Evolutionary conservation across 1,140 invertebrate species (phyloP), one percentile per base, ranked within the genome.

Genomic region (Nephila pilipes): DNA sequence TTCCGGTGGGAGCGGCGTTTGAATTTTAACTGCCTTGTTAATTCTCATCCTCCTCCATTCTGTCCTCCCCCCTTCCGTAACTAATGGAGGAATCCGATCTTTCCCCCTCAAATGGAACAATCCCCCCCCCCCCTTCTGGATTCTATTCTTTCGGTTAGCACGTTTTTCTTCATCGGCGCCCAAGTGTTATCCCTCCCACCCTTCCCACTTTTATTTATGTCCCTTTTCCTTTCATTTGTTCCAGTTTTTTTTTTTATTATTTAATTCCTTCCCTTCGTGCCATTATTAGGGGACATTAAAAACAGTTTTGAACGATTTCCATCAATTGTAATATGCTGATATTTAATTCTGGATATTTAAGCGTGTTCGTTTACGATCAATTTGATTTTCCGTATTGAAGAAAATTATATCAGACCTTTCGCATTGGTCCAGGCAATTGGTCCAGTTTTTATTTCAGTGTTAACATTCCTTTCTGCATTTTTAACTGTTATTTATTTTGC

Each of bases 1-100:
- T 87, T 93, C 91, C 91, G 91, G 91, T 69, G 55, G 85, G 85
- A 93, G 81, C 91, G 85, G 69, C 91, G 83, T 93, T 93, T 93
- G 91, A 93, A 93, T 93, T 93, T 93, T 93, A 93, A 93, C 91
- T 93, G 91, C 91, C 91, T 93, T 87, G 91, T 93, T 93, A 93
- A 93, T 93, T 91, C 79, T 29, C 75, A 57, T 90, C 88, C 88
- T 90, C 69, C 69, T 91, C 57, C 79, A n/a, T 75, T 90, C 88
- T 65, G 69, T 57, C 69, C 25, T 58, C 46, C 88, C 88, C 29
- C 69, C 55, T 54, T 81, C 89, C 90, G 90, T 92, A 85, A 54
- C 90, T 92, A 92, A 92, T 92, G 90, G 90, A 92, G 36, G 80
- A 85, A 55, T 92, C 90, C 90, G 8, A 20, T 63, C 29, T 60